These are phyloP conservation scores for Axea sp. DNA, from an alignment of 2,888 invertebrate species.

Conservation along the genomic window DNA sequence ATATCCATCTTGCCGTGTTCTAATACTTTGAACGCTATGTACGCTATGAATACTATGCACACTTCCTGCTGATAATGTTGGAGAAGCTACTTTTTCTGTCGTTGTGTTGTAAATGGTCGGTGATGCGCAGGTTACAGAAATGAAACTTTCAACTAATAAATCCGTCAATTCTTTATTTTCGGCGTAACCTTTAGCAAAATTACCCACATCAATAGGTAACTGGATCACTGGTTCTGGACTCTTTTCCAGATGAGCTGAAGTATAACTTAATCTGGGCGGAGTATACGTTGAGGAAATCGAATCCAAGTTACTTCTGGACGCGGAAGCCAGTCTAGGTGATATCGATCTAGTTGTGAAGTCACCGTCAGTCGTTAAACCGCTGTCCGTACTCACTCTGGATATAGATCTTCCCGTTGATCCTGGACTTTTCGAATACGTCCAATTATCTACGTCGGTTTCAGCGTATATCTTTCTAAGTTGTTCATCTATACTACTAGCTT, in stretches of 20 bases:
- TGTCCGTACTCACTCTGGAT: slow-evolving; percentile 81
- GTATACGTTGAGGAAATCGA: slow-evolving; percentile 74
- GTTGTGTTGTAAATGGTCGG: slow-evolving; percentile 81
- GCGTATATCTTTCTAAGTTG: slow-evolving; percentile 85
- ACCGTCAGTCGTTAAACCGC: slow-evolving; percentile 83
- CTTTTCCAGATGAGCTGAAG: slow-evolving; percentile 83
- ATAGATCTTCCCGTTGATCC: slow-evolving; percentile 79
- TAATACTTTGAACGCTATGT: slow-evolving; percentile 72
- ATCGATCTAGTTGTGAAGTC: slow-evolving; percentile 80
- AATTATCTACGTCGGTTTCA: slow-evolving; percentile 83
- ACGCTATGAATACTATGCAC: slow-evolving; percentile 74
- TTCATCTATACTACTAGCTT: slow-evolving; percentile 85
- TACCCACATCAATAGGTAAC: slow-evolving; percentile 82
- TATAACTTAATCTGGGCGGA: slow-evolving; percentile 82
- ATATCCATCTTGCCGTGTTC: slow-evolving; percentile 84
- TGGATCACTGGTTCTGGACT: slow-evolving; percentile 75
- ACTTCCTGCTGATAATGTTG: slow-evolving; percentile 82
- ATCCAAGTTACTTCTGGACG: slow-evolving; percentile 74
- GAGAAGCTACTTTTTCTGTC: slow-evolving; percentile 82
- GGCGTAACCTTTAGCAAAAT: slow-evolving; percentile 81
- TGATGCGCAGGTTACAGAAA: slow-evolving; percentile 80
- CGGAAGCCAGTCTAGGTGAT: slow-evolving; percentile 75
- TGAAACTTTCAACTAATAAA: slow-evolving; percentile 80
- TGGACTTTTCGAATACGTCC: slow-evolving; percentile 86
- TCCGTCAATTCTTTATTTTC: slow-evolving; percentile 80